These are phyloP conservation scores for Herpailurus yagouaroundi DNA, from an alignment of 2,113 vertebrate species.

Conservation along the genomic window DNA sequence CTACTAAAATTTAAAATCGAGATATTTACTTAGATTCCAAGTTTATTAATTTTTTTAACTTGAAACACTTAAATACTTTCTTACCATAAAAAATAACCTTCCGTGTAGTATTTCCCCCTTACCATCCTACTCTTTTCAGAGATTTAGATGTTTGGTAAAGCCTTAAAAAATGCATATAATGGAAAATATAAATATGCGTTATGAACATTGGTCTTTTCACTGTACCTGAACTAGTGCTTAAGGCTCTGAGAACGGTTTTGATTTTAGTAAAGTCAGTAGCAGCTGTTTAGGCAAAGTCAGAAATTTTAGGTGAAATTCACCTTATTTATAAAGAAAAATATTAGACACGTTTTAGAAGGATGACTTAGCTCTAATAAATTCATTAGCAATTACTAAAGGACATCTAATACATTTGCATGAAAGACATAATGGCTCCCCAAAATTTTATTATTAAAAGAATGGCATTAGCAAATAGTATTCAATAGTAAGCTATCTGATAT, in stretches of 20 bases:
- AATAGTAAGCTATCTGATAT: background rate
- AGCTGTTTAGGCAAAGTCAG: background rate
- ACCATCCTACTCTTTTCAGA: background rate
- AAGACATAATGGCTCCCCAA: background rate
- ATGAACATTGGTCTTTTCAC: background rate
- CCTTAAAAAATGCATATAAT: background rate
- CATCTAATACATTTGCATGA: background rate
- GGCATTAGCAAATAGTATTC: background rate
- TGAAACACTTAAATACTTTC: background rate
- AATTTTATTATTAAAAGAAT: background rate
- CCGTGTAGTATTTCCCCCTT: background rate
- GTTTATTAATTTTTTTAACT: background rate
- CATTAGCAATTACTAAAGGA: background rate
- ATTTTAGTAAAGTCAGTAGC: background rate
- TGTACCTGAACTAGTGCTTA: background rate
- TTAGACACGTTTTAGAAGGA: background rate
- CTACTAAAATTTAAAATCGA: conserved; percentile 3
- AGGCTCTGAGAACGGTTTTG: background rate
- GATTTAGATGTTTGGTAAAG: background rate
- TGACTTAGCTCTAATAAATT: background rate
- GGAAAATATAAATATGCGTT: background rate
- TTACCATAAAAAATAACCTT: background rate
- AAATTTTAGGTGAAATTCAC: background rate
- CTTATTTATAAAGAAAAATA: background rate
- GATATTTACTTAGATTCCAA: background rate